Percentiles rank a stretch among this genome's conserved stretches.
Conservation (phyloP, 2,797 vertebrate species). For the Gastrophryne carolinensis region DNA sequence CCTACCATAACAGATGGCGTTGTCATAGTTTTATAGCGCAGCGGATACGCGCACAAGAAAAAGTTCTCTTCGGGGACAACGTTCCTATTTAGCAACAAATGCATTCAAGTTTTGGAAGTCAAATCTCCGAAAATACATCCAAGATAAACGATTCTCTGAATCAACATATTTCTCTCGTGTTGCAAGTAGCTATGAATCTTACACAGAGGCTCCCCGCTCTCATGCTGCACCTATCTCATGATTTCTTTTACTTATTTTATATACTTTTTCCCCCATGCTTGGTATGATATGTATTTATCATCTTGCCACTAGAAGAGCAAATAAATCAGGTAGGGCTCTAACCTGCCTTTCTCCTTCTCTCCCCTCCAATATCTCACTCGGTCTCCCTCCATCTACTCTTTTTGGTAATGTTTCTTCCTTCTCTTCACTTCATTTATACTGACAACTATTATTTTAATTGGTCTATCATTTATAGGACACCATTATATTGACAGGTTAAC, state of each 20-base stretch:
- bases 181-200: slow-evolving; percentile 52
- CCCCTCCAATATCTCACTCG: slow-evolving; percentile 40
- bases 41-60: slow-evolving; percentile 53
- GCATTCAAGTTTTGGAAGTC: slow-evolving; percentile 43
- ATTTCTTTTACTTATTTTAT: slow-evolving; percentile 54
- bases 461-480: not conserved
- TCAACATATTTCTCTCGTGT: slow-evolving; percentile 46
- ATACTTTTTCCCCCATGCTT: slow-evolving; percentile 40
- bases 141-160: slow-evolving; percentile 51
- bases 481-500: not conserved
- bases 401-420: no score
- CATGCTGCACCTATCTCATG: slow-evolving; percentile 31
- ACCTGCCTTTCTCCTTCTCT: slow-evolving; percentile 47
- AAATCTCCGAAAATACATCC: slow-evolving; percentile 53
- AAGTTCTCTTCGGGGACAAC: slow-evolving; percentile 50
- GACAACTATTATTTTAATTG: not conserved
- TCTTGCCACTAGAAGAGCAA: slow-evolving; percentile 48
- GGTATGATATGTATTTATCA: slow-evolving; percentile 52
- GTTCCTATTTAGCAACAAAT: slow-evolving; percentile 45
- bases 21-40: slow-evolving; percentile 38
- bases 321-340: slow-evolving; percentile 38
- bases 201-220: slow-evolving; percentile 29
- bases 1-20: slow-evolving; percentile 36
- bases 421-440: no score
- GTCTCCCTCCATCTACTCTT: slow-evolving; percentile 29